Percentiles rank a stretch among this genome's conserved stretches.
These are phyloP conservation scores for Sylvilagus bachmani DNA, from an alignment of 2,113 vertebrate species.

Conservation along the genomic window DNA sequence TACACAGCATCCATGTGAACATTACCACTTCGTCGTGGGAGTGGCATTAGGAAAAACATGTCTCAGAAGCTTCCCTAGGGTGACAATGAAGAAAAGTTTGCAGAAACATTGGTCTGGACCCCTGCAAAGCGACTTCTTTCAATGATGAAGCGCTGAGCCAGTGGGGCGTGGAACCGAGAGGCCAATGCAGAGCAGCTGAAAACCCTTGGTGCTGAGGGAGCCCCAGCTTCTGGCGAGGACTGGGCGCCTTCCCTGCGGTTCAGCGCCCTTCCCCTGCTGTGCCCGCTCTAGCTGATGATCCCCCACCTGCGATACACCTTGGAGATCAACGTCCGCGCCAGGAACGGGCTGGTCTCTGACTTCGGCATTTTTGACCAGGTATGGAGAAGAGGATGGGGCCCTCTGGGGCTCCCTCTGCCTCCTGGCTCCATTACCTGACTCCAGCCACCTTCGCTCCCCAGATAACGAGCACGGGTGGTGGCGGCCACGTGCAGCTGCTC, in stretches of 20 bases:
- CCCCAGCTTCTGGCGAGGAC: neutral
- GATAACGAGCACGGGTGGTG: slow-evolving; percentile 68
- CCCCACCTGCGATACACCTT: slow-evolving; percentile 80
- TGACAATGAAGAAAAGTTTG: neutral
- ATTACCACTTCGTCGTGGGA: neutral
- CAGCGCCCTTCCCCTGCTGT: neutral
- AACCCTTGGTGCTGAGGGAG: neutral
- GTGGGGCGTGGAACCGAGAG: neutral
- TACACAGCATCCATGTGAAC: neutral
- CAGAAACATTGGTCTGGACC: neutral
- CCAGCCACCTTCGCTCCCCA: neutral
- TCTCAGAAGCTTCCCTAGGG: neutral
- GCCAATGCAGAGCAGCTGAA: neutral
- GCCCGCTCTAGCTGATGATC: slow-evolving; percentile 67
- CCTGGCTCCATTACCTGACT: neutral
- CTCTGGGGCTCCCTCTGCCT: neutral
- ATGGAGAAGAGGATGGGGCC: neutral
- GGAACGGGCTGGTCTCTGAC: slow-evolving; percentile 70
- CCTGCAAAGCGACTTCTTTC: neutral
- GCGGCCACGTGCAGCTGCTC: slow-evolving; percentile 67
- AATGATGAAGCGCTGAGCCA: neutral
- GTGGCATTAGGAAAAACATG: neutral
- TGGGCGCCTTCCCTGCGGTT: neutral
- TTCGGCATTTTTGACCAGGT: slow-evolving; percentile 79
- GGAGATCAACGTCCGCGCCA: slow-evolving; percentile 80